phyloP scores from a whole-genome alignment of 2,797 vertebrate species.

The Sciurus vulgaris region DNA sequence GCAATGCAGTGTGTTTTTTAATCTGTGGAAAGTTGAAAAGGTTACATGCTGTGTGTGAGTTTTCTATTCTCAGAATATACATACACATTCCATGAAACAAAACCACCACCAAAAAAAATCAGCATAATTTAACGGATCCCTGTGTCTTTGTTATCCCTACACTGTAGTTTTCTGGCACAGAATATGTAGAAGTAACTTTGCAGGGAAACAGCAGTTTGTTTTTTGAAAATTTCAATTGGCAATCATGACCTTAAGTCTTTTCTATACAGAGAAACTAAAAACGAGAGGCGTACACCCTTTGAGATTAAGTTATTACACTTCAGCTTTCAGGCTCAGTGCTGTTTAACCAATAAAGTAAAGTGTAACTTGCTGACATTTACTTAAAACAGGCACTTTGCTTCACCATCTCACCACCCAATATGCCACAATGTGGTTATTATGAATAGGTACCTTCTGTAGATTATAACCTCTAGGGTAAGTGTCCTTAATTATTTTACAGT shows the following conservation, averaged over 20 bases:
- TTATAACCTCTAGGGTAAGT: neutral
- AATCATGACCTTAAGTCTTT: constrained; percentile 27
- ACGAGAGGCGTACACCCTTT: neutral
- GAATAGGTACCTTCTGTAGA: neutral
- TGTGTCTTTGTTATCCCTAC: constrained; percentile 58
- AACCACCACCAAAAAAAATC: neutral
- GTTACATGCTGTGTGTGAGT: constrained; percentile 68
- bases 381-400: constrained; percentile 36
- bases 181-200: constrained; percentile 63
- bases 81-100: constrained; percentile 60
- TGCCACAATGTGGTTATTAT: neutral
- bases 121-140: constrained; percentile 47
- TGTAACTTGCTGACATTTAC: constrained; percentile 8
- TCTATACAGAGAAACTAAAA: constrained; percentile 36
- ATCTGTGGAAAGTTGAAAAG: constrained; percentile 79
- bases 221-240: constrained; percentile 69
- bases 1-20: constrained; percentile 70
- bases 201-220: neutral
- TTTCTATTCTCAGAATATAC: constrained; percentile 67
- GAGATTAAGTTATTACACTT: constrained; percentile 32
- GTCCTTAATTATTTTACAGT: constrained; percentile 1
- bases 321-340: neutral
- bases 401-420: neutral
- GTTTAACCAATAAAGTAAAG: constrained; percentile 61
- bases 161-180: constrained; percentile 50